Evolutionary conservation across 2,113 vertebrate genomes (phyloP).

Genomic region (Oenanthe oenanthe): DNA sequence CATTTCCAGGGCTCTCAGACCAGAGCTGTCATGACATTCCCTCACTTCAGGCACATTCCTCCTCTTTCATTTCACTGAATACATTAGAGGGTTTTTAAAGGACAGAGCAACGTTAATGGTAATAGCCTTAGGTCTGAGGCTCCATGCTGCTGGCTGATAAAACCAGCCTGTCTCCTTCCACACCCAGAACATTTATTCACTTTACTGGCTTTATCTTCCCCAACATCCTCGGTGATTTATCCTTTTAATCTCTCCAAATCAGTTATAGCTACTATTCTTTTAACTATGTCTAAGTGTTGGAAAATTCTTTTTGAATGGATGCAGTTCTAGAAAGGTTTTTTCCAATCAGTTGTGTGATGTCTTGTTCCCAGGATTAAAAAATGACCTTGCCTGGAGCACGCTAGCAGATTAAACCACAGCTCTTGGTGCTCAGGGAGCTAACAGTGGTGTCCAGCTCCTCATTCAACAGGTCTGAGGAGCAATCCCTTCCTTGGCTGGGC

Average conservation of each 20-base stretch:
- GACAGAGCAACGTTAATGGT: slow-evolving; percentile 36
- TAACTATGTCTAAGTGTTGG: slow-evolving; percentile 29
- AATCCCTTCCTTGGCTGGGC: not conserved
- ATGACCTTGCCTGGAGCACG: slow-evolving; percentile 29
- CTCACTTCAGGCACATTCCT: slow-evolving; percentile 37
- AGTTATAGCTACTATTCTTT: slow-evolving; percentile 50
- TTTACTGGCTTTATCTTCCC: slow-evolving; percentile 44
- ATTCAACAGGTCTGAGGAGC: not conserved
- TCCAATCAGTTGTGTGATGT: slow-evolving; percentile 26
- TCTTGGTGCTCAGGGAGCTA: not conserved
- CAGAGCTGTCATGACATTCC: not conserved
- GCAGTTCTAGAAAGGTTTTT: slow-evolving; percentile 44
- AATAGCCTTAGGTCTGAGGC: slow-evolving; percentile 45
- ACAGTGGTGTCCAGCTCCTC: slow-evolving; percentile 29
- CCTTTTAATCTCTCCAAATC: slow-evolving; percentile 53
- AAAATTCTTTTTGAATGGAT: slow-evolving; percentile 50
- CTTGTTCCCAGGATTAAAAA: slow-evolving; percentile 54
- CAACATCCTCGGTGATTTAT: slow-evolving; percentile 8
- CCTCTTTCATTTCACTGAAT: slow-evolving; percentile 42
- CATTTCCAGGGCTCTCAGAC: not conserved
- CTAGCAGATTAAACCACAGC: slow-evolving; percentile 30
- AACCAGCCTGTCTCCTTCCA: slow-evolving; percentile 52
- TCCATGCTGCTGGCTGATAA: slow-evolving; percentile 54
- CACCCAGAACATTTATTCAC: slow-evolving; percentile 47
- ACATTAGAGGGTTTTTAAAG: slow-evolving; percentile 40